phyloP scores from a whole-genome alignment of 2,888 invertebrate species.

The Eurytoma adleriae region DNA sequence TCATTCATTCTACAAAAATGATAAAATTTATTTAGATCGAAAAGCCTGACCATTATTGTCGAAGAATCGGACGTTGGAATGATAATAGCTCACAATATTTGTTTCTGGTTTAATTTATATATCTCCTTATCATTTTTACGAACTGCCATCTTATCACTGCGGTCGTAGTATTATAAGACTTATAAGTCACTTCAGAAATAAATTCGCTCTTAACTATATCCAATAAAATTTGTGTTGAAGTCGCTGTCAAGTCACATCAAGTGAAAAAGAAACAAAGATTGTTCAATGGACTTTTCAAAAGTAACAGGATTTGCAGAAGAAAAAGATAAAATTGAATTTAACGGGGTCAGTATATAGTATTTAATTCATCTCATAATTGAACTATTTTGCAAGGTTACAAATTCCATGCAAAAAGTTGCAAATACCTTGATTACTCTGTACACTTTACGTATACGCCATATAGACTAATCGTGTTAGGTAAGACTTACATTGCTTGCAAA shows the following conservation, averaged over 20 bases:
- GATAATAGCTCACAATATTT: constrained; percentile 22
- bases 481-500: too few species aligned
- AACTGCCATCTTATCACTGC: not conserved
- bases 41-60: not conserved
- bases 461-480: too few species aligned
- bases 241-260: not conserved
- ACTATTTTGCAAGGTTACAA: not conserved
- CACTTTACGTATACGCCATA: not conserved
- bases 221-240: not conserved
- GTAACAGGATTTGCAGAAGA: constrained; percentile 26
- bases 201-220: not conserved
- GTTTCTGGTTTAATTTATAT: constrained; percentile 30
- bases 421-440: too few species aligned
- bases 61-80: constrained; percentile 7
- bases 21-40: constrained; percentile 6
- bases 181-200: constrained; percentile 29
- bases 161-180: constrained; percentile 12
- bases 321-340: constrained; percentile 26
- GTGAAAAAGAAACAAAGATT: not conserved
- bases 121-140: constrained; percentile 41
- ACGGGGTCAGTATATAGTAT: constrained; percentile 17
- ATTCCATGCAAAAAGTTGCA: too few species aligned
- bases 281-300: constrained; percentile 26
- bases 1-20: not conserved
- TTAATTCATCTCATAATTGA: not conserved